Conservation (phyloP, 1,140 invertebrate species). For the Xylocopa sonorina region DNA sequence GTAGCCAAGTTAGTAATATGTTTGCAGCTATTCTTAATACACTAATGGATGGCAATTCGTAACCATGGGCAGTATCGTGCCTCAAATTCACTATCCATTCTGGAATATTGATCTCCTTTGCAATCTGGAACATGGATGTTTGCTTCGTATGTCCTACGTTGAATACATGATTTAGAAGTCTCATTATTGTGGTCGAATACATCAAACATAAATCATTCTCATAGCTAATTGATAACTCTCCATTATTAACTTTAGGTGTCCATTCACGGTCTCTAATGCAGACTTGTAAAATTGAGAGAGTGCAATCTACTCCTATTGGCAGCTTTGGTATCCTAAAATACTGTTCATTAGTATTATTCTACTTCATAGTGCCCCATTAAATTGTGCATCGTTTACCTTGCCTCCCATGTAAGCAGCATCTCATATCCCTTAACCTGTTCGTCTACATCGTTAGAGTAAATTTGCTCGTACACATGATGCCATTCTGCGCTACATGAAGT, state of each 20-base stretch:
- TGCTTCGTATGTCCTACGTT: slow-evolving; percentile 81
- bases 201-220: slow-evolving; percentile 83
- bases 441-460: slow-evolving; percentile 80
- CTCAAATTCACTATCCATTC: slow-evolving; percentile 86
- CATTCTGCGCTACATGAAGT: slow-evolving; percentile 81
- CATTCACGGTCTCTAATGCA: slow-evolving; percentile 77
- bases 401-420: slow-evolving; percentile 84
- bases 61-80: slow-evolving; percentile 85
- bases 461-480: slow-evolving; percentile 82
- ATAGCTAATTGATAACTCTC: slow-evolving; percentile 70
- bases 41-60: slow-evolving; percentile 83
- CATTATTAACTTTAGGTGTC: slow-evolving; percentile 69
- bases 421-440: slow-evolving; percentile 81
- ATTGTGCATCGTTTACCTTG: slow-evolving; percentile 71
- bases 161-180: slow-evolving; percentile 85
- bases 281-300: slow-evolving; percentile 85
- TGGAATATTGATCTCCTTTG: slow-evolving; percentile 83
- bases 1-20: slow-evolving; percentile 84
- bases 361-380: not conserved
- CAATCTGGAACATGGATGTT: slow-evolving; percentile 83
- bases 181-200: slow-evolving; percentile 85
- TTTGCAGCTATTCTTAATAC: slow-evolving; percentile 83
- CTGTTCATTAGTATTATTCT: not conserved
- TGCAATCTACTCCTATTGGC: slow-evolving; percentile 86
- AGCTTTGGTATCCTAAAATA: slow-evolving; percentile 83